Conservation (phyloP, 1,140 invertebrate genomes). For the Zophobas morio region DNA sequence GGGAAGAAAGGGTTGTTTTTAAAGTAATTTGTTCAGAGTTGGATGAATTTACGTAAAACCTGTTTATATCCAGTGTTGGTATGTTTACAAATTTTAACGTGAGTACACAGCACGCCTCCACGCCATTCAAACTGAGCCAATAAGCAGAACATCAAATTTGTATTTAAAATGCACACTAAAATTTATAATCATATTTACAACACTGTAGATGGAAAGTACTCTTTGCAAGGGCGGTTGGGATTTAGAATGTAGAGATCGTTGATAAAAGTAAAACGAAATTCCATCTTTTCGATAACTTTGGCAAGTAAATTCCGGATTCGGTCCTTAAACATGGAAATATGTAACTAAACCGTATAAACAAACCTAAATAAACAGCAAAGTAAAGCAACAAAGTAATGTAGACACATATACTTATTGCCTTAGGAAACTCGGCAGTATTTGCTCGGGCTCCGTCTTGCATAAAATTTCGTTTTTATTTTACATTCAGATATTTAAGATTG, state of each 20-base stretch:
- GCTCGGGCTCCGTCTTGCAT: no score
- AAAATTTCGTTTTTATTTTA: no score
- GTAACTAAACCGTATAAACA: slow-evolving; percentile 13
- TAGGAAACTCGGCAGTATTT: not conserved
- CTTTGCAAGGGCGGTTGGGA: slow-evolving; percentile 23
- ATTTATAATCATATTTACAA: slow-evolving; percentile 37
- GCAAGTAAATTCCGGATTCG: not conserved
- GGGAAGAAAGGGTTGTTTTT: not conserved
- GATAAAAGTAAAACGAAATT: no score
- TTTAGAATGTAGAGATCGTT: not conserved
- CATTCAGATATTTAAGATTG: no score
- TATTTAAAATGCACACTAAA: slow-evolving; percentile 3
- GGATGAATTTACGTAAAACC: not conserved
- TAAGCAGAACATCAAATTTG: slow-evolving; percentile 14
- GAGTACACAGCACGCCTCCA: slow-evolving; percentile 20
- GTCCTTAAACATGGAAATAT: slow-evolving; percentile 3
- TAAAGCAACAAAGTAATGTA: not conserved
- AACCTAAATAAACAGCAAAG: slow-evolving; percentile 18
- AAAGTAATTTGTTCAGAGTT: not conserved
- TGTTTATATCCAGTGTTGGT: slow-evolving; percentile 22
- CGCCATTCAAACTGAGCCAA: slow-evolving; percentile 16
- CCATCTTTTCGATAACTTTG: no score
- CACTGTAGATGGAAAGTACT: slow-evolving; percentile 28
- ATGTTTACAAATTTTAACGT: slow-evolving; percentile 39
- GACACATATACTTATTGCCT: not conserved